Evolutionary conservation across 2,797 vertebrate species (phyloP), one percentile per base, ranked within the genome.

Genomic region (Danio choprae): DNA sequence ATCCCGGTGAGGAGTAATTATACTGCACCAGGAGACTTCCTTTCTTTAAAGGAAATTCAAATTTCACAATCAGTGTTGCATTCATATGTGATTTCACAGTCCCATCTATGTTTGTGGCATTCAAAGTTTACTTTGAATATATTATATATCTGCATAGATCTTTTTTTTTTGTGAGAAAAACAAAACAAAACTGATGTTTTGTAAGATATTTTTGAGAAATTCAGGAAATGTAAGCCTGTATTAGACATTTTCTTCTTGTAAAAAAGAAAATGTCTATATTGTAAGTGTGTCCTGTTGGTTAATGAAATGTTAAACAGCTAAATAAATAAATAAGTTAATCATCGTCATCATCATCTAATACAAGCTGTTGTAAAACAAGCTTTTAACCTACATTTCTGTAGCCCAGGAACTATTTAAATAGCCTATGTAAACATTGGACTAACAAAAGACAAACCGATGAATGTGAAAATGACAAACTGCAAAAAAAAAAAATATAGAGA

Each of bases 31-130:
- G 9, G 55, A 70, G 55, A 78, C 5, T 79, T 51, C n/a, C 64
- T 69, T 69, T 46, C 64, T 69, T 59, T 78, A 69, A 68, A 38
- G 75, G 15, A 67, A 53, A 44, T 48, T 48, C 13, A 38, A n/a
- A 11, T 56, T 13, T 69, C 29, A 11, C 15, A 36, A 55, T 55
- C 48, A 59, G 7, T 48, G 20, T 48, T 10, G 51, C 50, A 55
- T 12, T 41, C 29, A n/a, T 56, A 8, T 44, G 13, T 12, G 10
- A 44, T 20, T 64, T 44, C 62, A 16, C 36, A 74, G 38, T 62
- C 15, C 41, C 9, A 7, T 62, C 9, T 8, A 18, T n/a, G 29
- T 74, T 44, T 43, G 18, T 63, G 2, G 16, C 62, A 18, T 43
- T n/a, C 9, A 12, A 18, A 64, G 9, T 43, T 64, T 64, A 38